Evolutionary conservation across 2,797 vertebrate species (phyloP).

Genomic region (Parauchenoglanis ngamensis): DNA sequence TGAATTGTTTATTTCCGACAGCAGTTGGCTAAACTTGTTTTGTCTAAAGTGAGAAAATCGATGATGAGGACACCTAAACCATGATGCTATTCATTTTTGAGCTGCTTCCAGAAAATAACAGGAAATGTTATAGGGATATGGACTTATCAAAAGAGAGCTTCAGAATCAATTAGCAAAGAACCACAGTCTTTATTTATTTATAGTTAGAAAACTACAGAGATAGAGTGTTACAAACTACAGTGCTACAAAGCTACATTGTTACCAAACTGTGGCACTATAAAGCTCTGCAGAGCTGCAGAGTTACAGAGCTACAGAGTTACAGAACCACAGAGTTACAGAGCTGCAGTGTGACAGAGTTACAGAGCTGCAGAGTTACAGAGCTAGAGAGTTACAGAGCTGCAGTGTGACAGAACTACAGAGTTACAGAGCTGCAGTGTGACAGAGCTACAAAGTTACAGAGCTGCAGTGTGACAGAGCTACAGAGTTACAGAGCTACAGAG

Average conservation of each 20-base stretch:
- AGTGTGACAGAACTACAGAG: not conserved
- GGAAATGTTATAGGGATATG: not conserved
- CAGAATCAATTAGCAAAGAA: not conserved
- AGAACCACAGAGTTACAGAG: not conserved
- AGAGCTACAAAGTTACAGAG: not conserved
- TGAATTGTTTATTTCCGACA: conserved; percentile 32
- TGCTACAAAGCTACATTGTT: not conserved
- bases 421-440: not conserved
- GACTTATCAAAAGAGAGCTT: not conserved
- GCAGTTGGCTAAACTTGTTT: conserved; percentile 46
- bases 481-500: not conserved
- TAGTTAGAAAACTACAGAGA: not conserved
- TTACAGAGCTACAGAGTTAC: not conserved
- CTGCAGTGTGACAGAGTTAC: not conserved
- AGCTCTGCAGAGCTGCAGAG: not conserved
- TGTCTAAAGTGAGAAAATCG: conserved; percentile 47
- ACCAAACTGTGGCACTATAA: not conserved
- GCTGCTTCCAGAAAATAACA: conserved; percentile 9
- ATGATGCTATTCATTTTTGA: conserved; percentile 12
- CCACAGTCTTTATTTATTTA: not conserved
- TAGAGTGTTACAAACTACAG: not conserved
- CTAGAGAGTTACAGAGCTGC: not conserved
- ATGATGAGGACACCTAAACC: conserved; percentile 22
- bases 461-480: not conserved
- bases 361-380: not conserved